Evolutionary conservation across 2,113 vertebrate genomes (phyloP).

Genomic region (Cygnus atratus): DNA sequence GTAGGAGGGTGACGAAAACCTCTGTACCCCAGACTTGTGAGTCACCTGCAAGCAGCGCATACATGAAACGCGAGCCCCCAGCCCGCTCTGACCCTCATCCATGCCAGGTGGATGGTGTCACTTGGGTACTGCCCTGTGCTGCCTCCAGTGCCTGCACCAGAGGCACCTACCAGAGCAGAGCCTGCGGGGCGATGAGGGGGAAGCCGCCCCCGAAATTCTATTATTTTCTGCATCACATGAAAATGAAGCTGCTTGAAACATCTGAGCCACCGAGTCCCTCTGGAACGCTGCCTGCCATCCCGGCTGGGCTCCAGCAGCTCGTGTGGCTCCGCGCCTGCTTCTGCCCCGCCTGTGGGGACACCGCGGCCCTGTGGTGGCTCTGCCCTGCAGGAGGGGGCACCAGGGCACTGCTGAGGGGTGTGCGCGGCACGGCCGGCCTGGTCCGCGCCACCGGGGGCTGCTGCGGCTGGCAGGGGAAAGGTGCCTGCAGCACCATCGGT

Average conservation of each 20-base stretch:
- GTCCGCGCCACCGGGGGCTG: neutral
- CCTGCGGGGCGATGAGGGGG: rapidly evolving
- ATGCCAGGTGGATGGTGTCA: rapidly evolving
- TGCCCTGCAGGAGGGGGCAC: neutral
- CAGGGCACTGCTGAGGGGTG: neutral
- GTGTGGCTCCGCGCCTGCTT: neutral
- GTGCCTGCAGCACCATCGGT: rapidly evolving
- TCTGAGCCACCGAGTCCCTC: neutral
- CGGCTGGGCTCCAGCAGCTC: neutral
- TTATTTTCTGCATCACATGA: rapidly evolving
- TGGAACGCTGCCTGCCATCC: neutral
- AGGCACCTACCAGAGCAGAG: neutral
- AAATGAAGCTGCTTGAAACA: neutral
- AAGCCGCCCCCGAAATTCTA: neutral
- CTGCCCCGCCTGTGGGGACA: neutral
- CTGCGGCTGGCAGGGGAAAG: neutral
- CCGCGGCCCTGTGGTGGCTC: neutral
- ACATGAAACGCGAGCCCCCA: neutral
- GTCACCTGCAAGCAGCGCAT: neutral
- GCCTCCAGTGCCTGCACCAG: neutral
- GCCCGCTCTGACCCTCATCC: neutral
- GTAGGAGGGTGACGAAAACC: neutral
- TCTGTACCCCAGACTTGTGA: rapidly evolving
- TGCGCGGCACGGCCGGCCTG: neutral
- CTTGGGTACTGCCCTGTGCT: rapidly evolving